Evolutionary conservation across 2,888 invertebrate species (phyloP).

Genomic region (Pseudococcus viburni): DNA sequence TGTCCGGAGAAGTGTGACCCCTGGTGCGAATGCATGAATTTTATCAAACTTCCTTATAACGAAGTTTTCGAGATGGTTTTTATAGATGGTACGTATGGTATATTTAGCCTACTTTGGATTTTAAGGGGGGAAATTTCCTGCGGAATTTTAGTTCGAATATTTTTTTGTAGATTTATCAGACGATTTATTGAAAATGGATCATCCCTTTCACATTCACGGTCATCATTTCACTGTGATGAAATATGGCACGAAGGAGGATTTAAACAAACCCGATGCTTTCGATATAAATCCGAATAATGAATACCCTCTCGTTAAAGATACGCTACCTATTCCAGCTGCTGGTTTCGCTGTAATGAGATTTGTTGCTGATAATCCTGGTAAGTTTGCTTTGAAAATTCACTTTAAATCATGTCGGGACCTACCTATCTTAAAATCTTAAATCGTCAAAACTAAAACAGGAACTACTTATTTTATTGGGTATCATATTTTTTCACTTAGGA

Average conservation of each 20-base stretch:
- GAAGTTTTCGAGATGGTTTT: conserved; percentile 81
- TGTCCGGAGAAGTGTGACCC: conserved; percentile 42
- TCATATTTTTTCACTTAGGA: conserved; percentile 67
- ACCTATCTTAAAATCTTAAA: not conserved
- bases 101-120: not conserved
- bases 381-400: not conserved
- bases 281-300: not conserved
- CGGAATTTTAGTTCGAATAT: not conserved
- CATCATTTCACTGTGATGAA: not conserved
- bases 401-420: not conserved
- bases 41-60: conserved; percentile 77
- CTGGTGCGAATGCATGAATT: conserved; percentile 80
- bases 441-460: not conserved
- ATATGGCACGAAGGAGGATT: conserved; percentile 33
- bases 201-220: conserved; percentile 20
- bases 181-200: not conserved
- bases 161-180: not conserved
- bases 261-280: not conserved
- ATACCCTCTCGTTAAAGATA: conserved; percentile 76
- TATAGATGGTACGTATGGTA: conserved; percentile 75
- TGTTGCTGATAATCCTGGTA: conserved; percentile 75
- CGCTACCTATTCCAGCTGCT: conserved; percentile 78
- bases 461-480: not conserved
- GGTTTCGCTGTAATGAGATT: conserved; percentile 76
- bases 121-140: not conserved